Evolutionary conservation across 2,888 invertebrate species (phyloP), one percentile per base, ranked within the genome.

Genomic region (Auanema freiburgensis): DNA sequence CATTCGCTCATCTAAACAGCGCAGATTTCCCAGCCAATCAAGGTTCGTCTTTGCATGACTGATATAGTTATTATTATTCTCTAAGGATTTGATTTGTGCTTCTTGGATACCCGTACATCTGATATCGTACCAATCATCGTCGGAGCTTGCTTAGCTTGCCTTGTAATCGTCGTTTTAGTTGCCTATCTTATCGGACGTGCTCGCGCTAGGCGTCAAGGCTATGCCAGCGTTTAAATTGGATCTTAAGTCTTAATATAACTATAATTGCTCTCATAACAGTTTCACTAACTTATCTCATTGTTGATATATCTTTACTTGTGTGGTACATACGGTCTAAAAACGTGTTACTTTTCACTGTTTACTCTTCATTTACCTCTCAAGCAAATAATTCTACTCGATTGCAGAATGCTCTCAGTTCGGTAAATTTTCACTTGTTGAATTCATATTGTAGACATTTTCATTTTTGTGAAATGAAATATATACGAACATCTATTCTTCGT

Each of bases 111-210:
- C 44, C 69, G 71, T 52, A 83, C 83, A 42, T 77, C 76, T 18
- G 96, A 96, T 86, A 89, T 93, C 69, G 95, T 98, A 63, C 97
- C 97, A 24, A 95, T 98, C 84, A 93, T 92, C 23, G 97, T 98
- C 68, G 98, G 97, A 16, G 92, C 92, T 84, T 92, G 92, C 57
- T 88, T 98, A 64, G 92, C 91, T 69, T 91, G 89, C 57, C 88
- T 96, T 64, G 93, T 97, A 71, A 87, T 94, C 66, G 89, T 95
- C 72, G 93, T 98, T 58, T 89, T 98, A 75, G 88, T 91, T 76
- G 93, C 92, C 51, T 98, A 97, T 87, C 88, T 97, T 72, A 89
- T 93, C 83, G 95, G 92, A 65, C 91, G 97, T 82, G 89, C 91
- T 41, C 78, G 81, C 42, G 81, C 81, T 65, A 77, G 72, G 69